Conservation (phyloP, 2,888 invertebrate genomes). For the Drosophila affinis region DNA sequence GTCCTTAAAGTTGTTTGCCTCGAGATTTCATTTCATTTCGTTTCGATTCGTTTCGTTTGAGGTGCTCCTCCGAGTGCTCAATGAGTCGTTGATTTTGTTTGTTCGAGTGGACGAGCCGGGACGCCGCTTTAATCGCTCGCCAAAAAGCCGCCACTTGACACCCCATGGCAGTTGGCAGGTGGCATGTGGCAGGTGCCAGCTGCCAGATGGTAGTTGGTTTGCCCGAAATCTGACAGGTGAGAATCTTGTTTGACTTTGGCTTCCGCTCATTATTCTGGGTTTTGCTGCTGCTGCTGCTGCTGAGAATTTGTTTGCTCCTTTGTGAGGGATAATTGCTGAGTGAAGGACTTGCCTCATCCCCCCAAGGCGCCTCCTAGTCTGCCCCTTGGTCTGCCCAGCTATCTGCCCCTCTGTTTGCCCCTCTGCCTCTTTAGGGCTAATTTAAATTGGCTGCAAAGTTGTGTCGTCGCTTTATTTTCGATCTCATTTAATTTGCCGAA, state of each 20-base stretch:
- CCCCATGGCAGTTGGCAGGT: constrained; percentile 28
- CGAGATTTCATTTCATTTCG: constrained; percentile 48
- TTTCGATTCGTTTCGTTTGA: constrained; percentile 60
- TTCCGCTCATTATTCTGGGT: constrained; percentile 43
- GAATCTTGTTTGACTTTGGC: constrained; percentile 47
- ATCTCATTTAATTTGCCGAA: constrained; percentile 45
- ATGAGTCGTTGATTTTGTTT: constrained; percentile 49
- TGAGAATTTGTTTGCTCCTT: constrained; percentile 11
- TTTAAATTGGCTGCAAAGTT: constrained; percentile 40
- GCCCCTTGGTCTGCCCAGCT: not conserved
- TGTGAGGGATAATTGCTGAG: constrained; percentile 45
- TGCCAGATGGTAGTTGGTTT: constrained; percentile 1
- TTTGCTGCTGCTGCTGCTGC: constrained; percentile 5
- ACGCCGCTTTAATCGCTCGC: constrained; percentile 37
- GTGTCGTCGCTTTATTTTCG: constrained; percentile 29
- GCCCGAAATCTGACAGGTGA: constrained; percentile 38
- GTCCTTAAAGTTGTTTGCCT: constrained; percentile 52
- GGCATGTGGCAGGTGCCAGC: constrained; percentile 21
- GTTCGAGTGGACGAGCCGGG: constrained; percentile 37
- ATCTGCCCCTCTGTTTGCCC: not conserved
- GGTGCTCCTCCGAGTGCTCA: constrained; percentile 44
- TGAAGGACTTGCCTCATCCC: constrained; percentile 8
- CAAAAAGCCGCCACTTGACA: constrained; percentile 31
- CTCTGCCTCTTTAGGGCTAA: constrained; percentile 6
- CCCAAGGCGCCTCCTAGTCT: too few species aligned